A percentile compares a stretch with the other conserved stretches of the same genome.
Conservation (phyloP, 2,113 vertebrate species). For the Microcebus tavaratra region DNA sequence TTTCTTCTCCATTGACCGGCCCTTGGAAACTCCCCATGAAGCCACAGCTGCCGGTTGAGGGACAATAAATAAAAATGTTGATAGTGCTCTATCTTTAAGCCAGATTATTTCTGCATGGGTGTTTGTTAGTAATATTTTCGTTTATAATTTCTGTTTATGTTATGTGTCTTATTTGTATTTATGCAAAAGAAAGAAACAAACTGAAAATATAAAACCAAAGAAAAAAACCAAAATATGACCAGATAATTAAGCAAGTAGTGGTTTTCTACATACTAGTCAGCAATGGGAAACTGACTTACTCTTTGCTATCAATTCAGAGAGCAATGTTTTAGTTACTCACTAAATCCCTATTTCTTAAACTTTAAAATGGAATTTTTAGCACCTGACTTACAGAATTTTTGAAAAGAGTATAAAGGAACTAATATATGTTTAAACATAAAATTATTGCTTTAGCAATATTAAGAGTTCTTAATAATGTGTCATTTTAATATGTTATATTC, state of each 20-base stretch:
- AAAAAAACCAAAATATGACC: not conserved
- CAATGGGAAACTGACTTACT: conserved; percentile 5
- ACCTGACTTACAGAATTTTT: not conserved
- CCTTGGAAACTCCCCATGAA: not conserved
- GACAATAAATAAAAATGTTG: not conserved
- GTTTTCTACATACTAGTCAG: not conserved
- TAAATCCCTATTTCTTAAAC: not conserved
- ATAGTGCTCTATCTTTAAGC: not conserved
- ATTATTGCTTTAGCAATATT: not conserved
- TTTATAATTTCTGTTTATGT: not conserved
- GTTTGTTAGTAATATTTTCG: not conserved
- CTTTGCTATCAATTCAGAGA: not conserved
- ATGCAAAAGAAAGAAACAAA: not conserved
- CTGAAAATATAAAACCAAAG: not conserved
- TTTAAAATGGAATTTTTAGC: conserved; percentile 2
- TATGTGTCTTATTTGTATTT: not conserved
- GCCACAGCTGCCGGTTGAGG: not conserved
- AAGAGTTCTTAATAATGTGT: not conserved
- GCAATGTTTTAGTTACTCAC: not conserved
- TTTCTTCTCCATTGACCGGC: not conserved
- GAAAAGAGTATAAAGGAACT: not conserved
- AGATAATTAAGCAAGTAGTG: not conserved
- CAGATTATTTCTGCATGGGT: not conserved
- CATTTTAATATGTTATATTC: not conserved
- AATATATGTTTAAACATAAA: not conserved